Conservation (phyloP, 2,113 vertebrate species). For the Mirounga angustirostris region DNA sequence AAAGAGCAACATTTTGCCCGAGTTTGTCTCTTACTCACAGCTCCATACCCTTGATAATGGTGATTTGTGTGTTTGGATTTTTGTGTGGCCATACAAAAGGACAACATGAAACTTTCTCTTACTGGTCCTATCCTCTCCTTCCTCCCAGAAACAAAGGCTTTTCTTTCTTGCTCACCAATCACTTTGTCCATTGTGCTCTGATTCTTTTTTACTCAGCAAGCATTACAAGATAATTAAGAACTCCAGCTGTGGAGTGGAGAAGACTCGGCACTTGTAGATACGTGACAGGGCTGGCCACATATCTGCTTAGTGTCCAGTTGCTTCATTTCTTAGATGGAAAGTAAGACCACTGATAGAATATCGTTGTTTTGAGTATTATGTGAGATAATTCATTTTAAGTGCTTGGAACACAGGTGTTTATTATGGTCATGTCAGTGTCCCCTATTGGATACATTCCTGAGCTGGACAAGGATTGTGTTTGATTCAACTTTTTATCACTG, state of each 20-base stretch:
- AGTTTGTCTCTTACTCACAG: background rate
- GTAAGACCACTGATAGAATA: background rate
- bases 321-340: background rate
- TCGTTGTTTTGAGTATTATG: background rate
- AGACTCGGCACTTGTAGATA: background rate
- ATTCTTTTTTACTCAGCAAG: background rate
- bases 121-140: background rate
- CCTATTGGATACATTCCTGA: background rate
- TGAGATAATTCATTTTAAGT: background rate
- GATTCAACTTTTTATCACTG: background rate
- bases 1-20: background rate
- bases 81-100: background rate
- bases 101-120: background rate
- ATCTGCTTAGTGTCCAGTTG: background rate
- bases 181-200: background rate
- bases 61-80: background rate
- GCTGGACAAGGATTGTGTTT: background rate
- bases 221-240: background rate
- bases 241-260: background rate
- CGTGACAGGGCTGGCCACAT: background rate
- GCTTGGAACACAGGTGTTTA: background rate
- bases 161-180: background rate
- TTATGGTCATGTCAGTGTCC: background rate
- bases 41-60: background rate
- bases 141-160: conserved; percentile 28